A percentile compares a stretch with the other conserved stretches of the same genome.
Conservation (phyloP, 2,888 invertebrate species). For the Mechanitis messenoides region DNA sequence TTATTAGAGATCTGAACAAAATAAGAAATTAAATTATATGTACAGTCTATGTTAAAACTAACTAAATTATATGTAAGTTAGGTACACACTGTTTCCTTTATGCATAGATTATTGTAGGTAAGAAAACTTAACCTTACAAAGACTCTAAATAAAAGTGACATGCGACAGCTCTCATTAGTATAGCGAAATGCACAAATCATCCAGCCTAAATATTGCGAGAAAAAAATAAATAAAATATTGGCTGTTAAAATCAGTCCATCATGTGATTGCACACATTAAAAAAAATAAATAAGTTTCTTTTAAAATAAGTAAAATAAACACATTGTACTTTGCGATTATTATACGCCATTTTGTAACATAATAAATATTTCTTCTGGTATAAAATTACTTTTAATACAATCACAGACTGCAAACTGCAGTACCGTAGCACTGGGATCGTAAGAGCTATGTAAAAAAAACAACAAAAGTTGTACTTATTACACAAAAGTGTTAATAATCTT, state of each 20-base stretch:
- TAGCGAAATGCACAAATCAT: conserved; percentile 39
- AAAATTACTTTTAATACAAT: conserved; percentile 16
- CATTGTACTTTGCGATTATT: conserved; percentile 42
- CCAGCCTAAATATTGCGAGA: conserved; percentile 42
- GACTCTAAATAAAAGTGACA: conserved; percentile 53
- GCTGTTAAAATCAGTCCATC: conserved; percentile 71
- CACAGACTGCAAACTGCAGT: not conserved
- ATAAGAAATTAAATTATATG: conserved; percentile 78
- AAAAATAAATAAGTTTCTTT: conserved; percentile 51
- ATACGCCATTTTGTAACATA: conserved; percentile 30
- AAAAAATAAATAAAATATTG: conserved; percentile 43
- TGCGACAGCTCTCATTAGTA: conserved; percentile 48
- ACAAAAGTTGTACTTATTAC: conserved; percentile 23
- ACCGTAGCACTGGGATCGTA: not conserved
- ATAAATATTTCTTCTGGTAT: conserved; percentile 43
- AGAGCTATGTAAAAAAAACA: conserved; percentile 17
- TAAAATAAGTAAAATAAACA: conserved; percentile 40
- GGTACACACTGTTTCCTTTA: conserved; percentile 71
- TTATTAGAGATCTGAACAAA: conserved; percentile 79
- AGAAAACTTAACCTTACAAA: conserved; percentile 40
- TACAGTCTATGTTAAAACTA: conserved; percentile 78
- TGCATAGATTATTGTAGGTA: conserved; percentile 56
- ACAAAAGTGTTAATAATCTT: conserved; percentile 49
- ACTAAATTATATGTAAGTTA: conserved; percentile 75
- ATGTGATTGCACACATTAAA: conserved; percentile 62